Evolutionary conservation across 2,797 vertebrate genomes (phyloP), one percentile per base, ranked within the genome.

Genomic region (Tauraco hartlaubi): DNA sequence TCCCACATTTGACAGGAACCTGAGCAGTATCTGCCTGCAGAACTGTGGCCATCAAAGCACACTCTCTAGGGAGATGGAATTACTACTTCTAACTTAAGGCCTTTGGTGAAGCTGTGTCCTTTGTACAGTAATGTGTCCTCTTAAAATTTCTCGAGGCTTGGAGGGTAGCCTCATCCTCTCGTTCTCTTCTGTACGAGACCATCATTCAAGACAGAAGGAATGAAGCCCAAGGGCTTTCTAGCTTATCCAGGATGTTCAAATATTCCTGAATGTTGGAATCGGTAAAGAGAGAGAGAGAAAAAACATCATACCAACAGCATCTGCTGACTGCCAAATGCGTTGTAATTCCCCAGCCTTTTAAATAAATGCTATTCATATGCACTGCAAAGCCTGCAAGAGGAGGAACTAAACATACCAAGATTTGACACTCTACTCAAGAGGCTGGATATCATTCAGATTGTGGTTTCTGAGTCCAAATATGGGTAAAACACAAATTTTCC

Each of bases 271-370:
- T 77, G 54, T 82, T 77, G 54, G 63, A 77, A 92, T 83, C 1
- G 1, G 63, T 56, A 49, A 20, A 79, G 11, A 67, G 62, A 43
- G 55, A 51, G 19, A 51, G 15, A 54, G 29, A 14, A 73, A 92
- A 85, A 82, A 29, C 35, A 64, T 5, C 62, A 55, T 31, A 58
- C 41, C 74, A 76, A 55, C 71, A 73, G 55, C 56, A 78, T 90
- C 64, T 84, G 43, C 52, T 81, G 69, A 62, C 90, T 90, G 68
- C 77, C 72, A 92, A 95, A 90, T 26, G 23, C 4, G 1, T 71
- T 63, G 44, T 44, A 93, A 87, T 93, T 88, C 88, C 94, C 90
- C 15, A 61, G 85, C 31, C 82, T 86, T 90, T 94, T 56, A 94
- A 95, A 88, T 79, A 82, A 90, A 85, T 61, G 67, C 61, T 87